These are phyloP conservation scores for Rhadina sibilatrix DNA, from an alignment of 2,113 vertebrate species.

Conservation along the genomic window DNA sequence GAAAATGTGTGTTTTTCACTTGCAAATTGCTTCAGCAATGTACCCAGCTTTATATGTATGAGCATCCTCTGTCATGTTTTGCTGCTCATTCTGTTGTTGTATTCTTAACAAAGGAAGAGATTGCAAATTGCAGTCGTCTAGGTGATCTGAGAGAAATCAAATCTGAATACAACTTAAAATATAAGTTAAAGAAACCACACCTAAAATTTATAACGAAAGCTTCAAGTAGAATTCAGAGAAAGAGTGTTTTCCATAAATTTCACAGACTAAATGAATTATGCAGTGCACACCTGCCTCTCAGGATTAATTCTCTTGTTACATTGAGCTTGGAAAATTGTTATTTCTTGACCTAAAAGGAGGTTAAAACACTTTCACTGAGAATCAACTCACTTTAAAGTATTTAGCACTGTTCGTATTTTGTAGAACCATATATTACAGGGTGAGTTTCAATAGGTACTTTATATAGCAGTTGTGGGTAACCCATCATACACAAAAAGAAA, in stretches of 20 bases:
- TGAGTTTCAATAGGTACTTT: conserved; percentile 68
- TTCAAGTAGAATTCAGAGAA: not conserved
- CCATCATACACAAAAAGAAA: conserved; percentile 48
- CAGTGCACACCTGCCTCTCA: conserved; percentile 41
- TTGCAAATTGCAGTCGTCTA: not conserved
- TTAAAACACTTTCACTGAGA: conserved; percentile 71
- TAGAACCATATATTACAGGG: conserved; percentile 57
- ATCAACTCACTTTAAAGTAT: conserved; percentile 73
- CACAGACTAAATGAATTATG: conserved; percentile 48
- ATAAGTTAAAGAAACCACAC: not conserved
- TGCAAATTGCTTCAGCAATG: conserved; percentile 15
- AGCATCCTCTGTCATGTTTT: conserved; percentile 14
- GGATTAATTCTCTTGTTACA: conserved; percentile 72
- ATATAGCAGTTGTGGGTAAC: conserved; percentile 42
- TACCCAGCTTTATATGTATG: conserved; percentile 26
- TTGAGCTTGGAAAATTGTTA: conserved; percentile 68
- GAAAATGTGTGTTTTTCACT: conserved; percentile 16
- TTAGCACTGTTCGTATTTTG: conserved; percentile 73
- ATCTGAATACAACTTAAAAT: not conserved
- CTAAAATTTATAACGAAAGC: conserved; percentile 23
- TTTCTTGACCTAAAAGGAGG: conserved; percentile 76
- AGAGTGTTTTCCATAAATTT: conserved; percentile 53
- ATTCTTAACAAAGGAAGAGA: conserved; percentile 42
- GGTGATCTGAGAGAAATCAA: conserved; percentile 20
- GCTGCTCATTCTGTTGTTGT: conserved; percentile 25